A percentile compares a stretch with the other conserved stretches of the same genome.
These are phyloP conservation scores for Listrodromus nycthemerus DNA, from an alignment of 2,888 invertebrate genomes.

Conservation along the genomic window DNA sequence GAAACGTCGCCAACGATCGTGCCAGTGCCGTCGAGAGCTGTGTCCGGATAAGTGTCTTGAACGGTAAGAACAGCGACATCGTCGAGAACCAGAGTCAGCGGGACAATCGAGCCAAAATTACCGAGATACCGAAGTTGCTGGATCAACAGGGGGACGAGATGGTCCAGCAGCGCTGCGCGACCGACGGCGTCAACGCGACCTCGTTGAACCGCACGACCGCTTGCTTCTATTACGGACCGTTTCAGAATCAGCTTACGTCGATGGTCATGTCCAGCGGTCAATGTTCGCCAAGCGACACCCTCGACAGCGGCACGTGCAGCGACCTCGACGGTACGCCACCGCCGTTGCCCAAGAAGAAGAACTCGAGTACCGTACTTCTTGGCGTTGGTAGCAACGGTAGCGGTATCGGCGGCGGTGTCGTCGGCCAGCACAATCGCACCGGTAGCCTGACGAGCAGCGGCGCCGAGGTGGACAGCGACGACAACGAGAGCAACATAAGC, in stretches of 20 bases:
- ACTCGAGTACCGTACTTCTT: slow-evolving; percentile 80
- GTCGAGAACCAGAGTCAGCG: slow-evolving; percentile 69
- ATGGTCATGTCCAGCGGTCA: slow-evolving; percentile 92
- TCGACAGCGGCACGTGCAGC: slow-evolving; percentile 94
- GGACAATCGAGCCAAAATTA: slow-evolving; percentile 40
- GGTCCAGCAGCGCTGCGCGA: slow-evolving; percentile 81
- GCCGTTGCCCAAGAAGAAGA: slow-evolving; percentile 89
- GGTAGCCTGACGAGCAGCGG: slow-evolving; percentile 88
- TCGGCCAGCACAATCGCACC: slow-evolving; percentile 85
- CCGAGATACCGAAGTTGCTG: slow-evolving; percentile 53
- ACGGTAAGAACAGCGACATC: slow-evolving; percentile 82
- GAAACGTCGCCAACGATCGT: slow-evolving; percentile 73
- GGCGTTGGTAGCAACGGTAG: slow-evolving; percentile 79
- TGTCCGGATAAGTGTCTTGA: slow-evolving; percentile 87
- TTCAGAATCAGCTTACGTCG: slow-evolving; percentile 85
- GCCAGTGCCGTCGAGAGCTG: slow-evolving; percentile 84
- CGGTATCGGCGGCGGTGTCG: slow-evolving; percentile 82
- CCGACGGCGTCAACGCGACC: slow-evolving; percentile 77
- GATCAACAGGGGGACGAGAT: slow-evolving; percentile 83
- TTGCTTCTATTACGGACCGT: slow-evolving; percentile 88
- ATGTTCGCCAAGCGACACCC: slow-evolving; percentile 92
- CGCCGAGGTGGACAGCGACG: slow-evolving; percentile 89
- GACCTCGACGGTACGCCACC: slow-evolving; percentile 92
- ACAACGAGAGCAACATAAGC: slow-evolving; percentile 91
- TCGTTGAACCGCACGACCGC: slow-evolving; percentile 83